These are phyloP conservation scores for Eupithecia subfuscata DNA, from an alignment of 2,888 invertebrate genomes.

Conservation along the genomic window DNA sequence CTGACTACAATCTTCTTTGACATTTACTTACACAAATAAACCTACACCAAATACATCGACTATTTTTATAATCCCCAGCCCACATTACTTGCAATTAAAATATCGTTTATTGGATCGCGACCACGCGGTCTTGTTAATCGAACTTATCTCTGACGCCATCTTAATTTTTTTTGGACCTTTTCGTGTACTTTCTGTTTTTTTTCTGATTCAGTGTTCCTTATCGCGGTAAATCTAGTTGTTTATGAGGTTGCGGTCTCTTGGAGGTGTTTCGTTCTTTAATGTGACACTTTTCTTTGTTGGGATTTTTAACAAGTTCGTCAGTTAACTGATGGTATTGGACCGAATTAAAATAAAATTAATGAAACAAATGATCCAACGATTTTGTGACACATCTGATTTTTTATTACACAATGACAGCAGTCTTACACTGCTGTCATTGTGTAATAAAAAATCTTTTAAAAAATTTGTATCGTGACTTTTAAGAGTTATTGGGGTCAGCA, in stretches of 20 bases:
- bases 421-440: background rate
- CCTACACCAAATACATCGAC: conserved; percentile 23
- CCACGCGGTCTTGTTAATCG: conserved; percentile 45
- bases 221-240: conserved; percentile 45
- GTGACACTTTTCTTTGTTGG: conserved; percentile 26
- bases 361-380: background rate
- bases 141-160: conserved; percentile 47
- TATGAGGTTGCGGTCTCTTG: conserved; percentile 39
- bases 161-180: conserved; percentile 33
- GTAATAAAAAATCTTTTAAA: background rate
- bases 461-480: background rate
- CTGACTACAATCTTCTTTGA: background rate
- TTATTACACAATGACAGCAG: no score
- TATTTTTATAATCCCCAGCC: conserved; percentile 35
- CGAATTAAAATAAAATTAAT: background rate
- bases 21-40: background rate
- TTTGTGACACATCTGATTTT: background rate
- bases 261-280: conserved; percentile 21
- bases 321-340: conserved; percentile 9
- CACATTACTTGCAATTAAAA: conserved; percentile 45
- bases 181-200: conserved; percentile 24
- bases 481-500: background rate
- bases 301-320: conserved; percentile 22
- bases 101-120: conserved; percentile 44
- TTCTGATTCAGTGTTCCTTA: conserved; percentile 24